phyloP scores from a whole-genome alignment of 1,140 invertebrate species.

The Drosophila truncata region DNA sequence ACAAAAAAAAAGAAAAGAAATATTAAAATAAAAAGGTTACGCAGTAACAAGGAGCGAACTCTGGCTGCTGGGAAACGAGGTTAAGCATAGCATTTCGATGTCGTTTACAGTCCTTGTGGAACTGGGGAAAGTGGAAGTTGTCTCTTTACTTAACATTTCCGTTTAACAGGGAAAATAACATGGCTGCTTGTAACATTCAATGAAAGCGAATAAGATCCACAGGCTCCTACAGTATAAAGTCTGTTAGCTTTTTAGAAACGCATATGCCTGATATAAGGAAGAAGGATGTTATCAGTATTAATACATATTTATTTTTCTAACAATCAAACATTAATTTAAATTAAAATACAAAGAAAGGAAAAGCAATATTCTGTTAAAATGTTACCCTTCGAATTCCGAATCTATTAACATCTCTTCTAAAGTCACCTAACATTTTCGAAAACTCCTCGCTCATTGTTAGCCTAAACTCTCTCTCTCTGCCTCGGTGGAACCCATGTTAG shows the following conservation, averaged over 20 bases:
- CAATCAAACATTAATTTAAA: not conserved
- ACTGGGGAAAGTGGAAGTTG: not conserved
- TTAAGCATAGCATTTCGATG: conserved; percentile 35
- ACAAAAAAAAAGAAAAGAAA: conserved; percentile 11
- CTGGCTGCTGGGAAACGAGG: conserved; percentile 52
- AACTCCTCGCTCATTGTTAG: not conserved
- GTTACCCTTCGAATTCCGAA: not conserved
- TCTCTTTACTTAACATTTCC: not conserved
- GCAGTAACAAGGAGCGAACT: conserved; percentile 26
- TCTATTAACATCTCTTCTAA: not conserved
- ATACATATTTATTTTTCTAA: not conserved
- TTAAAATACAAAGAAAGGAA: not conserved
- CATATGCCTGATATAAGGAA: not conserved
- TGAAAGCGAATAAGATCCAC: not conserved
- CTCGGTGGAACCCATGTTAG: conserved; percentile 33
- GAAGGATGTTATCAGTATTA: not conserved
- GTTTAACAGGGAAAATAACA: too few species aligned
- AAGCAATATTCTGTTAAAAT: not conserved
- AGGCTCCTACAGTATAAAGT: not conserved
- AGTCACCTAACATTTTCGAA: not conserved
- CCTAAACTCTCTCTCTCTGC: not conserved
- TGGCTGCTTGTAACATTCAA: not conserved
- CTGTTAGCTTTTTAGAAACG: too few species aligned
- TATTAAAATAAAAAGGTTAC: conserved; percentile 8
- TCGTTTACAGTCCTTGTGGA: not conserved